Conservation (phyloP, 2,797 vertebrate genomes). For the Pipistrellus pipistrellus region DNA sequence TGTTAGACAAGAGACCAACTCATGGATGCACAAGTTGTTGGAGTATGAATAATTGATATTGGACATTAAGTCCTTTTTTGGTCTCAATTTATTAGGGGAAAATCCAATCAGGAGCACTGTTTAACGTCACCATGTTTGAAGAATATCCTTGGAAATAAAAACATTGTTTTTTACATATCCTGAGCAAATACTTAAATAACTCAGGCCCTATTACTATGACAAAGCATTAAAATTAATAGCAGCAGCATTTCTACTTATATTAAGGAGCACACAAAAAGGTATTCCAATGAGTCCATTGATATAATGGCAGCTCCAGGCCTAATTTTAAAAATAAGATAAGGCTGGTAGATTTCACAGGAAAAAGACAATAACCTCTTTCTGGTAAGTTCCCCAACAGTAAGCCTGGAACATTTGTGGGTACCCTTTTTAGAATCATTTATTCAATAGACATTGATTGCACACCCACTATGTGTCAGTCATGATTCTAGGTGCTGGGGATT, state of each 20-base stretch:
- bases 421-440: neutral
- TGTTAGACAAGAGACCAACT: neutral
- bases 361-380: neutral
- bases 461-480: neutral
- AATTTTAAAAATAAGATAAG: slow-evolving; percentile 48
- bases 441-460: neutral
- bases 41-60: slow-evolving; percentile 52
- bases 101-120: slow-evolving; percentile 27
- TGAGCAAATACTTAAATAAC: neutral
- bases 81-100: slow-evolving; percentile 52
- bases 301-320: neutral
- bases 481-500: neutral
- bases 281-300: neutral
- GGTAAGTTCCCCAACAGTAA: neutral
- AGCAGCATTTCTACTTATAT: neutral
- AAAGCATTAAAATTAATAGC: slow-evolving; percentile 8
- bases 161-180: neutral
- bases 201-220: neutral
- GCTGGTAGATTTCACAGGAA: neutral
- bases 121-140: neutral
- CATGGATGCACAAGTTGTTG: neutral
- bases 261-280: slow-evolving; percentile 43
- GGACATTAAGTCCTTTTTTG: slow-evolving; percentile 64
- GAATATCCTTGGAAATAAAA: slow-evolving; percentile 44
- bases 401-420: neutral